A percentile compares a stretch with the other conserved stretches of the same genome.
Conservation (phyloP, 2,888 invertebrate species). For the Protophormia terraenovae region DNA sequence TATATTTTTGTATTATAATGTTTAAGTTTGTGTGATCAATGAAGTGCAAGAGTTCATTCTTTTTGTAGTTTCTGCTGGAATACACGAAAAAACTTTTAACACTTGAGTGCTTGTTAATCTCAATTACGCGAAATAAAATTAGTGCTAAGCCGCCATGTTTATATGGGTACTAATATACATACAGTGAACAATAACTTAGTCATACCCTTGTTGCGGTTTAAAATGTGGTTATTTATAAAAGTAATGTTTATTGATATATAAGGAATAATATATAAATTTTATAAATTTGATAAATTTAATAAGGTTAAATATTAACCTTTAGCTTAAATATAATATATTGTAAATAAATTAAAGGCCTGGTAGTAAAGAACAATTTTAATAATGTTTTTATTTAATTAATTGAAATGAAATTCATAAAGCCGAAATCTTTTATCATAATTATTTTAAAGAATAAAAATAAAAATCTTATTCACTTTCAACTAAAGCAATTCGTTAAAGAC, state of each 20-base stretch:
- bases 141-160: slow-evolving; percentile 8
- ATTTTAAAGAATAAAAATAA: too few relatives aligned
- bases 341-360: not conserved
- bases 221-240: not conserved
- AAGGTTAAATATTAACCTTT: not conserved
- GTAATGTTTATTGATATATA: not conserved
- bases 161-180: not conserved
- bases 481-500: too few relatives aligned
- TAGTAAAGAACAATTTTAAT: not conserved
- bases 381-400: too few relatives aligned
- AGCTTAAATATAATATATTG: not conserved
- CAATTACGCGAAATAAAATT: slow-evolving; percentile 56
- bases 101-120: slow-evolving; percentile 53
- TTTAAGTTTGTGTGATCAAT: slow-evolving; percentile 27
- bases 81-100: slow-evolving; percentile 41
- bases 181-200: not conserved
- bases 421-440: too few relatives aligned
- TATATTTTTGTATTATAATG: not conserved
- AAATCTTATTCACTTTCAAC: too few relatives aligned
- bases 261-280: too few relatives aligned
- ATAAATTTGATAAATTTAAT: not conserved
- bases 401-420: too few relatives aligned
- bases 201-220: not conserved
- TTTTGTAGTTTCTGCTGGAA: slow-evolving; percentile 9
- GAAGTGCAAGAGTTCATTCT: slow-evolving; percentile 51